These are phyloP conservation scores for Manduca sexta DNA, from an alignment of 1,140 invertebrate genomes.

Conservation along the genomic window DNA sequence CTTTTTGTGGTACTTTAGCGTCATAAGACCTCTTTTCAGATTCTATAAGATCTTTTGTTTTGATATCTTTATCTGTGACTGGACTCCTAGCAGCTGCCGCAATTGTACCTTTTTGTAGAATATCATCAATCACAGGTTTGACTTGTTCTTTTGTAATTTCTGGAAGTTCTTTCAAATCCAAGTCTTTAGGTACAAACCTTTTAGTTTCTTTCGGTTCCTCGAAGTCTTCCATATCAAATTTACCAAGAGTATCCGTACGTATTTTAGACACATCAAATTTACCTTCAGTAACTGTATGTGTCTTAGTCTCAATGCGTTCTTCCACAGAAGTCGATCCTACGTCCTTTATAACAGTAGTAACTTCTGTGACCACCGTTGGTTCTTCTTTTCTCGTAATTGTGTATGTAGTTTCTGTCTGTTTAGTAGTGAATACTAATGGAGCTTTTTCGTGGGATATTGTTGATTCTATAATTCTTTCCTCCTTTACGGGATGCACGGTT, in stretches of 20 bases:
- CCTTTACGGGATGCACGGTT: slow-evolving; percentile 16
- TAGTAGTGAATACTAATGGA: slow-evolving; percentile 14
- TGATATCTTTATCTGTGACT: slow-evolving; percentile 51
- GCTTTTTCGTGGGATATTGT: slow-evolving; percentile 8
- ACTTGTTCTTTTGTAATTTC: slow-evolving; percentile 60
- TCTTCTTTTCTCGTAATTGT: slow-evolving; percentile 21
- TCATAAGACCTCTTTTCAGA: slow-evolving; percentile 62
- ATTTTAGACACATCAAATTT: slow-evolving; percentile 56
- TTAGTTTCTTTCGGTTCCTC: slow-evolving; percentile 23
- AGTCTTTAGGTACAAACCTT: slow-evolving; percentile 26
- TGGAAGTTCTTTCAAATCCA: slow-evolving; percentile 29
- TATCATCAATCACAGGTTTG: slow-evolving; percentile 59
- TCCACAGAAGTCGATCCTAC: slow-evolving; percentile 6
- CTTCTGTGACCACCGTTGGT: slow-evolving; percentile 25
- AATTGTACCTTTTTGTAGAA: slow-evolving; percentile 54
- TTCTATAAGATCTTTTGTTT: slow-evolving; percentile 51
- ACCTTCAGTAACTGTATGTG: slow-evolving; percentile 20
- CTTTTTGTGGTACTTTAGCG: slow-evolving; percentile 59
- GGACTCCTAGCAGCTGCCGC: slow-evolving; percentile 50
- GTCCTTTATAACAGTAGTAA: slow-evolving; percentile 16
- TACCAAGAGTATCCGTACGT: slow-evolving; percentile 50
- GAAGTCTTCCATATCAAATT: slow-evolving; percentile 38
- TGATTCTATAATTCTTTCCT: slow-evolving; percentile 19
- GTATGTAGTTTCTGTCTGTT: slow-evolving; percentile 26
- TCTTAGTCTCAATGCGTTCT: slow-evolving; percentile 22